phyloP scores from a whole-genome alignment of 2,888 invertebrate species.

The Oscheius sp. region DNA sequence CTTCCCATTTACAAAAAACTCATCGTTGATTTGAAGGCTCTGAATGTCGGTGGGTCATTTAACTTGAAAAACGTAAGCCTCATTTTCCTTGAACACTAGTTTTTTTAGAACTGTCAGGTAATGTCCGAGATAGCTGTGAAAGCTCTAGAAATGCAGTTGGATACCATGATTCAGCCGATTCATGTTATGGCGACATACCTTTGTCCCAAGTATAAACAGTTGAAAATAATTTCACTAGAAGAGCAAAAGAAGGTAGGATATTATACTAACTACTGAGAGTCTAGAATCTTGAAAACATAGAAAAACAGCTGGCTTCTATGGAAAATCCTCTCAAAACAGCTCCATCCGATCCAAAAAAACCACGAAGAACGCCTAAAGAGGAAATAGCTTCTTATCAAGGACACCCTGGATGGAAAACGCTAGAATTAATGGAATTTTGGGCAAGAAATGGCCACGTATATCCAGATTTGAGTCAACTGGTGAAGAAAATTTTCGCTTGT shows the following conservation, averaged over 20 bases:
- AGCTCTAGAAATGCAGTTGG: background rate
- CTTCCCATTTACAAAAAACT: too few relatives aligned
- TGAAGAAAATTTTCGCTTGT: background rate
- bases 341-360: too few relatives aligned
- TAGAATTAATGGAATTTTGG: background rate
- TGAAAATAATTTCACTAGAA: background rate
- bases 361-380: too few relatives aligned
- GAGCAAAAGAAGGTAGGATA: background rate
- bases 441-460: background rate
- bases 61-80: too few relatives aligned
- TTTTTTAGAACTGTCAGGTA: background rate
- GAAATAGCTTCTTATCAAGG: background rate
- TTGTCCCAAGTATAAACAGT: background rate
- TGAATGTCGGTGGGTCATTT: too few relatives aligned
- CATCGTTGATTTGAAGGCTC: too few relatives aligned
- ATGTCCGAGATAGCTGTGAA: background rate
- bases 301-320: background rate
- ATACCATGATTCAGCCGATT: background rate
- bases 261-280: too few relatives aligned
- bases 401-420: background rate
- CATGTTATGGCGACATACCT: background rate
- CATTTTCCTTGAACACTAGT: too few relatives aligned
- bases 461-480: background rate
- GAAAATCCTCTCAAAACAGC: background rate
- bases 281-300: background rate